Percentiles rank a stretch among this genome's conserved stretches.
These are phyloP conservation scores for Basileuterus tristriatus DNA, from an alignment of 2,797 vertebrate species.

Conservation along the genomic window DNA sequence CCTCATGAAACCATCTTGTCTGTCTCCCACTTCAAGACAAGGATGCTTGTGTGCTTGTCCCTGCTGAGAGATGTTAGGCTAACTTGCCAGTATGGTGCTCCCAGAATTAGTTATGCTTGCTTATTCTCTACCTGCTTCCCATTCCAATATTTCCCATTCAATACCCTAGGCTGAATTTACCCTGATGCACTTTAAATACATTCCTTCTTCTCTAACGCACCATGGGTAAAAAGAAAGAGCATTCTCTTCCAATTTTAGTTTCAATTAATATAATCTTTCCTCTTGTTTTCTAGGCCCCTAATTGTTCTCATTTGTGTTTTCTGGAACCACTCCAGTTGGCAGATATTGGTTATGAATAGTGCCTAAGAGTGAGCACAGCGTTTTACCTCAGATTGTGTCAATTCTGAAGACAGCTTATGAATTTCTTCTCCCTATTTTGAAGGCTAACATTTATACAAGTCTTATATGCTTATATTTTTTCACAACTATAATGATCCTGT, in stretches of 20 bases:
- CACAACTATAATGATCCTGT: background rate
- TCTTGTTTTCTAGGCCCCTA: background rate
- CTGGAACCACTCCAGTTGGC: background rate
- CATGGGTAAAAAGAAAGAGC: background rate
- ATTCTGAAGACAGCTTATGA: background rate
- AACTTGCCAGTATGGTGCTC: background rate
- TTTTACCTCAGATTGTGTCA: background rate
- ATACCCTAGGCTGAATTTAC: background rate
- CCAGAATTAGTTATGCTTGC: background rate
- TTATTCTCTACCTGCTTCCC: background rate
- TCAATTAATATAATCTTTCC: background rate
- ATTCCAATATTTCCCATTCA: background rate
- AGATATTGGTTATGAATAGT: background rate
- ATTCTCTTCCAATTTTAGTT: background rate
- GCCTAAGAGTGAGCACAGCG: background rate
- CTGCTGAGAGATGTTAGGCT: background rate
- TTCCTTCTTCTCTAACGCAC: background rate
- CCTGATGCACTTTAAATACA: background rate
- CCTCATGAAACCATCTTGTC: background rate
- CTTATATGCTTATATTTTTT: background rate
- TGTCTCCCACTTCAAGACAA: background rate
- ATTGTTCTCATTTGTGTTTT: background rate
- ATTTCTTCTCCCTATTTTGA: background rate
- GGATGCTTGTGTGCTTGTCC: background rate
- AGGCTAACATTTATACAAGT: background rate